phyloP scores from a whole-genome alignment of 1,140 invertebrate species.

The Brachionus angularis region DNA sequence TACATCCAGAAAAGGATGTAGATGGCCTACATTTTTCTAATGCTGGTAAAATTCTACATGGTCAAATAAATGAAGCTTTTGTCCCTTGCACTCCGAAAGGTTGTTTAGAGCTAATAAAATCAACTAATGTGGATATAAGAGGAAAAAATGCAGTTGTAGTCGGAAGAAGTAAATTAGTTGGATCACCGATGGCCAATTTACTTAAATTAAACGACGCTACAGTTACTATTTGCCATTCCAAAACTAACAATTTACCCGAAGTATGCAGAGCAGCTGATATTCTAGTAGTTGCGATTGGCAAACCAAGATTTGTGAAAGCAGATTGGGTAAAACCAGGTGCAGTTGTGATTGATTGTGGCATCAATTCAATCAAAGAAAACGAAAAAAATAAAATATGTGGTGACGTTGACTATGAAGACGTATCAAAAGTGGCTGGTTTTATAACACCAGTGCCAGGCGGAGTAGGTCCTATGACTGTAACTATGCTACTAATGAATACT shows the following conservation, averaged over 20 bases:
- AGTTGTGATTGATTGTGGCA: constrained; percentile 99
- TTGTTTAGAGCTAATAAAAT: constrained; percentile 83
- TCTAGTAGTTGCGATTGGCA: constrained; percentile 88
- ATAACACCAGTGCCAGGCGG: constrained; percentile 97
- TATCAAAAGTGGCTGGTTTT: constrained; percentile 68
- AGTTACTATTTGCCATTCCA: constrained; percentile 92
- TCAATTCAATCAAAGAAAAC: constrained; percentile 73
- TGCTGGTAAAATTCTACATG: constrained; percentile 72
- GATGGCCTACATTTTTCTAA: constrained; percentile 91
- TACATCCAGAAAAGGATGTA: constrained; percentile 82
- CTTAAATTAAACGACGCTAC: constrained; percentile 68
- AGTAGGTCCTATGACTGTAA: constrained; percentile 96
- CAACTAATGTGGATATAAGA: constrained; percentile 64
- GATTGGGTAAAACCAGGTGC: constrained; percentile 96
- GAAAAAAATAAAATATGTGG: constrained; percentile 59
- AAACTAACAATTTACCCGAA: constrained; percentile 75
- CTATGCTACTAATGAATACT: constrained; percentile 94
- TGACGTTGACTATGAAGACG: constrained; percentile 84
- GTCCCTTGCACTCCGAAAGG: constrained; percentile 88
- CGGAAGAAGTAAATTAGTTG: constrained; percentile 94
- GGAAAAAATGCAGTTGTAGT: constrained; percentile 86
- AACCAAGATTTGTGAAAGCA: constrained; percentile 82
- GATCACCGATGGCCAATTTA: constrained; percentile 73
- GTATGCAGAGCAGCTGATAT: constrained; percentile 76
- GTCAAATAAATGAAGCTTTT: constrained; percentile 69